Evolutionary conservation across 1,140 invertebrate species (phyloP), one percentile per base, ranked within the genome.

Genomic region (Macrotrachela quadricornifera): DNA sequence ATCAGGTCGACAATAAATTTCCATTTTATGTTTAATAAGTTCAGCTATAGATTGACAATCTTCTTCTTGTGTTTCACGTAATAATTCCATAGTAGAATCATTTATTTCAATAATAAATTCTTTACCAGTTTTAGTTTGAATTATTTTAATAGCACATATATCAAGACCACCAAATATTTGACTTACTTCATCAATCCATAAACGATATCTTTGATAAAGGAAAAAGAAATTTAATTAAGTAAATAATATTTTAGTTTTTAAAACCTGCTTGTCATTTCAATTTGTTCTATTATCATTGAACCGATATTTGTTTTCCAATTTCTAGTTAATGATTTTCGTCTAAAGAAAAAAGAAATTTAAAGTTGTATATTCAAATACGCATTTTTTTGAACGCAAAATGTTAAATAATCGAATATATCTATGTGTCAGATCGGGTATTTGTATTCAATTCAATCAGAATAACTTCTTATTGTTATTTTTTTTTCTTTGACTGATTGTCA

Each of bases 281-380:
- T 80, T 71, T 94, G 87, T 73, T 95, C 90, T 59, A 96, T 72
- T 84, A 96, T 94, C 11, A 88, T 85, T 13, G 87, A 92, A 14
- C 90, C 88, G 36, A 83, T 85, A 71, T 94, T 94, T 14, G 87
- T 90, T 71, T 96, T 96, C 91, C 91, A 96, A 70, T 91, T 90
- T 30, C 88, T 88, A 48, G 84, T 86, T 64, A 94, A 87, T 57
- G 66, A 68, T 51, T 69, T 70, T 42, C 69, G 56, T 59, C 69
- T 71, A 54, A 18, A 60, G 55, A 41, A 40, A 30, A 8, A 30
- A n/a, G n/a, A n/a, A n/a, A n/a, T n/a, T n/a, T n/a, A n/a, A n/a
- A n/a, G n/a, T n/a, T n/a, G n/a, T n/a, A n/a, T n/a, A n/a, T n/a
- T n/a, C n/a, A n/a, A n/a, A n/a, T n/a, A n/a, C n/a, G n/a, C n/a